Evolutionary conservation across 2,797 vertebrate genomes (phyloP).

Genomic region (Propithecus perrieri): DNA sequence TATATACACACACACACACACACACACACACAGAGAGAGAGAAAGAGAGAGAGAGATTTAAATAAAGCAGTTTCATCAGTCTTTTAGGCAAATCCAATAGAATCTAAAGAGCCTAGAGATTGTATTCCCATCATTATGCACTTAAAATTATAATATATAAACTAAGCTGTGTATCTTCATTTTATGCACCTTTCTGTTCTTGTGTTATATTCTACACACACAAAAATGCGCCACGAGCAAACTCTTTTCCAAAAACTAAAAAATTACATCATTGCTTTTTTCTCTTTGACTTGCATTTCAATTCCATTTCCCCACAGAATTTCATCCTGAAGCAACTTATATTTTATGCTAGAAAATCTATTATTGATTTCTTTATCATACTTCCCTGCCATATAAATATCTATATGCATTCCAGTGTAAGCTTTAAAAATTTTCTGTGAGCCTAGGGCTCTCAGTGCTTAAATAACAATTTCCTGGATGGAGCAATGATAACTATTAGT

Average conservation of each 20-base stretch:
- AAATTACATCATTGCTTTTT: background rate
- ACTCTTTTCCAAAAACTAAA: background rate
- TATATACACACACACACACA: too few relatives aligned
- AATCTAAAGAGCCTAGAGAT: background rate
- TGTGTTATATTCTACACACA: background rate
- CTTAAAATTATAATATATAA: background rate
- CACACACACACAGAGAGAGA: background rate
- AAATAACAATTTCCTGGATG: background rate
- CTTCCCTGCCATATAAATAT: background rate
- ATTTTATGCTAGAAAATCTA: background rate
- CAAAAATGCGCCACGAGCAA: background rate
- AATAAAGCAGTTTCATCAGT: background rate
- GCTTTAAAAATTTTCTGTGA: background rate
- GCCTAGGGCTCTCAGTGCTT: background rate
- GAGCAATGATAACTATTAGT: background rate
- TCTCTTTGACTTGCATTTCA: background rate
- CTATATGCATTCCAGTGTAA: background rate
- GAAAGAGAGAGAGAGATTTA: background rate
- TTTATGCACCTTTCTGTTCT: fast-evolving
- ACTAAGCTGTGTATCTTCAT: fast-evolving
- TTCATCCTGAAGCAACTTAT: background rate
- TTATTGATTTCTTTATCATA: background rate
- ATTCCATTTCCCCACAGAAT: background rate
- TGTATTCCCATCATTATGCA: background rate
- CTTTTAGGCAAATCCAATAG: background rate